Evolutionary conservation across 2,888 invertebrate species (phyloP).

Genomic region (Euphydryas editha): DNA sequence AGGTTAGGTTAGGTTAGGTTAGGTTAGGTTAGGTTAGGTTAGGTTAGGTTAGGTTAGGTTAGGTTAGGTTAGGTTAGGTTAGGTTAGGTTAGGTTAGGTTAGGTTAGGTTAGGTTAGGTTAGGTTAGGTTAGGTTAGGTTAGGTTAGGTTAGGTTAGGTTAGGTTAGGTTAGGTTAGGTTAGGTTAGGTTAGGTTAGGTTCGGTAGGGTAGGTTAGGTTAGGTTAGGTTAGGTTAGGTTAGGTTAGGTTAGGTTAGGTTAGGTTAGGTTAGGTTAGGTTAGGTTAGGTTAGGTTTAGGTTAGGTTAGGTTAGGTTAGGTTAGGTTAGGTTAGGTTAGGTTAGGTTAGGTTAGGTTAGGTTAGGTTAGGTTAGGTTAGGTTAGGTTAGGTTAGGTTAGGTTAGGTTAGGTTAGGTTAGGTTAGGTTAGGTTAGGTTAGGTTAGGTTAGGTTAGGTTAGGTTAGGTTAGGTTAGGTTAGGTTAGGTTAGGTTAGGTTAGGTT

Average conservation of each 20-base stretch:
- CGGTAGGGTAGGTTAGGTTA: conserved; percentile 37
- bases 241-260: conserved; percentile 36
- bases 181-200: conserved; percentile 37
- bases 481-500: conserved; percentile 41
- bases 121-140: conserved; percentile 34
- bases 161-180: conserved; percentile 37
- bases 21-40: too few relatives aligned
- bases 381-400: conserved; percentile 32
- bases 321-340: conserved; percentile 29
- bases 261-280: conserved; percentile 16
- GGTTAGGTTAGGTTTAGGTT: too few relatives aligned
- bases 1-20: too few relatives aligned
- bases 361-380: conserved; percentile 31
- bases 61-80: too few relatives aligned
- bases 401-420: conserved; percentile 38
- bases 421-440: conserved; percentile 41
- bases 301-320: conserved; percentile 26
- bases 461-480: conserved; percentile 41
- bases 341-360: conserved; percentile 30
- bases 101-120: conserved; percentile 34
- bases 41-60: too few relatives aligned
- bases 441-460: conserved; percentile 42
- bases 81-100: too few relatives aligned
- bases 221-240: conserved; percentile 40
- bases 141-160: conserved; percentile 39